Evolutionary conservation across 1,140 invertebrate species (phyloP).

Genomic region (Apis laboriosa): DNA sequence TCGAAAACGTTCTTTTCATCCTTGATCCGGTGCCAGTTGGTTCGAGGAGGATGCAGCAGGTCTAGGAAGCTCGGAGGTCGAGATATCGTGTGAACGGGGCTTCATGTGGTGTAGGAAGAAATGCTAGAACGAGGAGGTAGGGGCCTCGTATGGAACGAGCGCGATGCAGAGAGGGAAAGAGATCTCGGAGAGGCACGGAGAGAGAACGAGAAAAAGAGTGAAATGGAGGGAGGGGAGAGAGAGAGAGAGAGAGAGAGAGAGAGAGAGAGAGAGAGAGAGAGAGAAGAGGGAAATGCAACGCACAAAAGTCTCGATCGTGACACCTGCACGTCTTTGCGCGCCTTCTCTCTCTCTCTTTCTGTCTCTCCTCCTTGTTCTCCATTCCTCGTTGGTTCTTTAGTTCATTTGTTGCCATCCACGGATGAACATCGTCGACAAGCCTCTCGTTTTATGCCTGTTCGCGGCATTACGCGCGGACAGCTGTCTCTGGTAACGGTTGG

Average conservation of each 20-base stretch:
- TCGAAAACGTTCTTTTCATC: slow-evolving; percentile 12
- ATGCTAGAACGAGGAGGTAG: not conserved
- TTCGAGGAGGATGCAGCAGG: slow-evolving; percentile 1
- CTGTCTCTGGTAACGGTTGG: slow-evolving; percentile 64
- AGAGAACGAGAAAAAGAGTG: not conserved
- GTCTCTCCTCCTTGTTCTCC: not conserved
- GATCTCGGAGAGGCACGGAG: too few relatives aligned
- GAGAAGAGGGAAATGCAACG: slow-evolving; percentile 7
- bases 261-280: not conserved
- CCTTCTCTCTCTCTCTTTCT: slow-evolving; percentile 14
- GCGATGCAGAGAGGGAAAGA: not conserved
- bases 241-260: not conserved
- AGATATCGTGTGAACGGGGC: slow-evolving; percentile 49
- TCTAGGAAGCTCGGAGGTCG: slow-evolving; percentile 26
- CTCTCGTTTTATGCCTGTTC: slow-evolving; percentile 42
- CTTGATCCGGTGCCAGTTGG: slow-evolving; percentile 18
- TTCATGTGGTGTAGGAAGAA: slow-evolving; percentile 40
- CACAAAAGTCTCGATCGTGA: slow-evolving; percentile 49
- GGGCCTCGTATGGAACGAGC: not conserved
- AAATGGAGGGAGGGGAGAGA: not conserved
- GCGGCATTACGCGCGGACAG: slow-evolving; percentile 53
- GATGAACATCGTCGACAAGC: slow-evolving; percentile 30
- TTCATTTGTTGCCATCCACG: slow-evolving; percentile 45
- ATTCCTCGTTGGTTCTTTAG: not conserved
- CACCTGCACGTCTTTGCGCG: slow-evolving; percentile 51